Evolutionary conservation across 1,140 invertebrate species (phyloP), one percentile per base, ranked within the genome.

Genomic region (Dendrolimus kikuchii): DNA sequence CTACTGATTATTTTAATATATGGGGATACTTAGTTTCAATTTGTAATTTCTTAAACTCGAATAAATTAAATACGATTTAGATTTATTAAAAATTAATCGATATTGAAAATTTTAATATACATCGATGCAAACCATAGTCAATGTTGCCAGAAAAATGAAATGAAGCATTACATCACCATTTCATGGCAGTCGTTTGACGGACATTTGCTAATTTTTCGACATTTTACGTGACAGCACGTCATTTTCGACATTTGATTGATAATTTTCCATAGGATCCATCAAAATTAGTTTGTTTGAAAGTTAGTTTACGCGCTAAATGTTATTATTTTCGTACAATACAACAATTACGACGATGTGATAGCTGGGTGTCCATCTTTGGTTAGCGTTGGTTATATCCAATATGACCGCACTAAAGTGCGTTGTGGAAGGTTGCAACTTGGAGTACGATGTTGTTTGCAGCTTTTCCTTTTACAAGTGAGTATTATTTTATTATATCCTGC

Each of bases 241-340:
- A 86, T 81, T 86, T 84, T 81, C 78, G 82, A 86, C 82, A 79
- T 86, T 86, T 86, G 82, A 83, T 83, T 86, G 82, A 86, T 86
- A 86, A 86, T 83, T 86, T 83, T 83, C 72, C 68, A 74, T 79
- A 79, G 60, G 80, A 83, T 74, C 81, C 74, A 82, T 86, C 82
- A 86, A 83, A 55, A 82, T 81, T 86, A 83, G 80, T 83, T 82
- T 85, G 81, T 83, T 85, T 83, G 80, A 83, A 85, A 85, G 78
- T 81, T 81, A 80, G 74, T 81, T 85, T 85, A 68, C 75, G 80
- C 79, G 77, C 81, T 82, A 83, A 85, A 75, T 72, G 68, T 68
- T 68, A 67, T 66, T 77, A 76, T 83, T 77, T 75, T 69, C 65
- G 61, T 72, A 74, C 64, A 72, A 69, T 63, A 9, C 53, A 39